Evolutionary conservation across 2,797 vertebrate genomes (phyloP).

Genomic region (Siniperca scherzeri): DNA sequence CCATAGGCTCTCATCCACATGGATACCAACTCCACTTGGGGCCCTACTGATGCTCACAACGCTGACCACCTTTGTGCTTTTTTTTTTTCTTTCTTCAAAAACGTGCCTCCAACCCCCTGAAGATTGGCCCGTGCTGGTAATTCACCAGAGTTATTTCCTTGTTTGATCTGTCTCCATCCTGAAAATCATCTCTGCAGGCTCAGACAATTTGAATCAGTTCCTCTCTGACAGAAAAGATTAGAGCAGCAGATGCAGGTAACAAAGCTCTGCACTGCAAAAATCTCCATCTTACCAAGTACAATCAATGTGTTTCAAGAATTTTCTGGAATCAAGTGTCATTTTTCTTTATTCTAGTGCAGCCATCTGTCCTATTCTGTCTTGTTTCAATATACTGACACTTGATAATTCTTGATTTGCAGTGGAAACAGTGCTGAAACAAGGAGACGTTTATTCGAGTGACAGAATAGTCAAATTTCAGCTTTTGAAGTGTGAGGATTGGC

Average conservation of each 20-base stretch:
- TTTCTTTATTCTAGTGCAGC: neutral
- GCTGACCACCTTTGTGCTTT: slow-evolving; percentile 50
- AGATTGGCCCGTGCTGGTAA: slow-evolving; percentile 16
- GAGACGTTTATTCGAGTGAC: neutral
- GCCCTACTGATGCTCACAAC: slow-evolving; percentile 27
- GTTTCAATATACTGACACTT: neutral
- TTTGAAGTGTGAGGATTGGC: neutral
- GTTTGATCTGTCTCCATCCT: slow-evolving; percentile 65
- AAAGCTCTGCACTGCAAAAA: neutral
- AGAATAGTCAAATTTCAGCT: no score
- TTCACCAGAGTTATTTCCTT: slow-evolving; percentile 43
- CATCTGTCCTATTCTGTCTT: neutral
- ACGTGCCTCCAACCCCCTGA: slow-evolving; percentile 17
- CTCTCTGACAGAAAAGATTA: slow-evolving; percentile 24
- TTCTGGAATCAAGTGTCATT: neutral
- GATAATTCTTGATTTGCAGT: neutral
- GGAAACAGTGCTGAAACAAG: neutral
- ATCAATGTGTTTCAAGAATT: neutral
- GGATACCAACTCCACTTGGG: slow-evolving; percentile 61
- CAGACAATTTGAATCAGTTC: slow-evolving; percentile 43
- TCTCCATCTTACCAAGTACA: neutral
- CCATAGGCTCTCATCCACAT: slow-evolving; percentile 46
- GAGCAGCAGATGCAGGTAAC: slow-evolving; percentile 14
- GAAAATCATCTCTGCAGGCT: slow-evolving; percentile 48
- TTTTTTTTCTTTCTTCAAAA: slow-evolving; percentile 16